Base-by-base conservation (phyloP, 2,888 invertebrate genomes). In the Xiphydria camelus region DNA sequence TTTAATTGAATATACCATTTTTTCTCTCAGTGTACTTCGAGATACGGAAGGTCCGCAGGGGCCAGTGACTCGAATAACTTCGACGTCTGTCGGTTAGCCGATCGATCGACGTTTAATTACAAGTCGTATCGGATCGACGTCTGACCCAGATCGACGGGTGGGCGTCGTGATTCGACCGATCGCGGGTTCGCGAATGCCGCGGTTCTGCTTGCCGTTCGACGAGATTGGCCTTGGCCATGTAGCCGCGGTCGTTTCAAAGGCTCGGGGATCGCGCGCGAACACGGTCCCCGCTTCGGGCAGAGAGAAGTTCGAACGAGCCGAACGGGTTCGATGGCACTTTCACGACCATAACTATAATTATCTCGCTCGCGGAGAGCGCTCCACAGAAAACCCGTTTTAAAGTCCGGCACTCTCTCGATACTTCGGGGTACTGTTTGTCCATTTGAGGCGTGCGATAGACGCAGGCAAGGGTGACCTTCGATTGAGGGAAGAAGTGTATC, bases 321-420 rank as follows among this genome's bases (percentile, higher is more conserved):
- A 23, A 34, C 49, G 61, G 51, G 66, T 67, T 69, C 68, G 69
- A 66, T 70, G 68, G 61, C 62, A 71, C 69, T 71, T 70, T 70
- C 67, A 62, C 68, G 57, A 60, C 55, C 58, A 46, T 52, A 51
- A 53, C 57, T 53, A 55, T 60, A 62, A 66, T 64, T 62, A 62
- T 56, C 57, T 34, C 17, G 25, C 18, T n/a, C n/a, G n/a, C n/a
- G n/a, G n/a, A n/a, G n/a, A 12, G 15, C 29, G 12, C 12, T 29
- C 29, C 29, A 12, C 14, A 29, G 47, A 51, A 57, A 66, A 66
- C 68, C 59, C 51, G 63, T 66, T 64, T 58, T 29, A 14, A 4
- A 29, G 21, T 15, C 19, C 7, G 35, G 20, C 47, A n/a, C n/a
- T n/a, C n/a, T n/a, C n/a, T n/a, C n/a, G n/a, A n/a, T n/a, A n/a